Evolutionary conservation across 1,140 invertebrate species (phyloP).

Genomic region (Oreohelix idahoensis): DNA sequence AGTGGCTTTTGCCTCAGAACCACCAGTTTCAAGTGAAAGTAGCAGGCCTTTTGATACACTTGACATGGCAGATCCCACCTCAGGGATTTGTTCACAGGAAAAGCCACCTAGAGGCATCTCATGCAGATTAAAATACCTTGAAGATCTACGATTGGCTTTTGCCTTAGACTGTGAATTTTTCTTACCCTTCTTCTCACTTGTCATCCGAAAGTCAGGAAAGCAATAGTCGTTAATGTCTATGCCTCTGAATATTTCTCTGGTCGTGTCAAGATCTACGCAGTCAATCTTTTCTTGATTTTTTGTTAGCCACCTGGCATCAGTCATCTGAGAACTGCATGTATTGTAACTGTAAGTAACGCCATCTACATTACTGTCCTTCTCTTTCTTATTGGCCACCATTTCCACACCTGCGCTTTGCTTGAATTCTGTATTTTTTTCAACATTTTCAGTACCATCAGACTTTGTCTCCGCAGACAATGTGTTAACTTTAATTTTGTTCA

Average conservation of each 20-base stretch:
- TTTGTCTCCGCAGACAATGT: neutral
- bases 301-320: neutral
- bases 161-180: neutral
- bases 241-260: neutral
- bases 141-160: neutral
- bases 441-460: neutral
- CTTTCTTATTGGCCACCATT: neutral
- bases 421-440: neutral
- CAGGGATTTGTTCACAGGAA: neutral
- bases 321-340: neutral
- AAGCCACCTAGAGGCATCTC: constrained; percentile 4
- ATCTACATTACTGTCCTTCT: too few relatives aligned
- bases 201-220: neutral
- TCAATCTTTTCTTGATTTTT: neutral
- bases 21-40: neutral
- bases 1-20: neutral
- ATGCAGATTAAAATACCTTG: neutral
- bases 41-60: neutral
- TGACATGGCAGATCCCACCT: neutral
- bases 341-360: too few relatives aligned
- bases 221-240: neutral
- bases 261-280: neutral
- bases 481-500: neutral
- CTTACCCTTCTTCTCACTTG: neutral
- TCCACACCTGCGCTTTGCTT: neutral